Conservation (phyloP, 2,797 vertebrate genomes). For the Ctenochaetus hawaiiensis region DNA sequence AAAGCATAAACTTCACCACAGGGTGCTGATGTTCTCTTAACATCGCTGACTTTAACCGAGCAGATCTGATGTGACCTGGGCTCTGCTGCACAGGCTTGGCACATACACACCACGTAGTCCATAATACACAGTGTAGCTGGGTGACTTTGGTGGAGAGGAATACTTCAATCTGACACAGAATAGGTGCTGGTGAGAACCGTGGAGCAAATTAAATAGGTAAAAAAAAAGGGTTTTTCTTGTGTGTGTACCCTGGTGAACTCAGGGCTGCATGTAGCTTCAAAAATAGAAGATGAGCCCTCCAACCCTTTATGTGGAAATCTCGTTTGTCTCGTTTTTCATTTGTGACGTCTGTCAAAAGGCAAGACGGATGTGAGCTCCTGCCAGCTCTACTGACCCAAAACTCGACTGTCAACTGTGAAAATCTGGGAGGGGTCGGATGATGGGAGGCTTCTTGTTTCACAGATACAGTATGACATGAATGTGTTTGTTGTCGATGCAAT, state of each 20-base stretch:
- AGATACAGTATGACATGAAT: conserved; percentile 62
- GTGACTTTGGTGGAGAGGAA: conserved; percentile 35
- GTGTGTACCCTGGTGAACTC: conserved; percentile 27
- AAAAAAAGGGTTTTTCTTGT: background rate
- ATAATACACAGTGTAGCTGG: background rate
- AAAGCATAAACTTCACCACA: conserved; percentile 60
- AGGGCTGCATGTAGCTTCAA: conserved; percentile 15
- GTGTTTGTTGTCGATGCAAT: conserved; percentile 41
- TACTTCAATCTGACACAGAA: conserved; percentile 41
- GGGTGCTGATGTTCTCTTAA: conserved; percentile 61
- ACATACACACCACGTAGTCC: background rate
- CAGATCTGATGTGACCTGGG: conserved; percentile 42
- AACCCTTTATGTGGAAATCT: conserved; percentile 64
- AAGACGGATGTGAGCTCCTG: conserved; percentile 60
- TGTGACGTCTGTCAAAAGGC: conserved; percentile 55
- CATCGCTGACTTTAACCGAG: conserved; percentile 52
- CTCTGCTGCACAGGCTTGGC: conserved; percentile 18
- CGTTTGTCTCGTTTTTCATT: conserved; percentile 73
- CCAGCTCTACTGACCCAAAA: conserved; percentile 63
- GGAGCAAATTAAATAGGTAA: conserved; percentile 24
- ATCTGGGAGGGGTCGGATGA: conserved; percentile 58
- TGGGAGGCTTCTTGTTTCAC: conserved; percentile 54
- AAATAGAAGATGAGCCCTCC: conserved; percentile 45
- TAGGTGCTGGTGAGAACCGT: conserved; percentile 34
- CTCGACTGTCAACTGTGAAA: conserved; percentile 69